Evolutionary conservation across 2,113 vertebrate genomes (phyloP).

Genomic region (Myotis yumanensis): DNA sequence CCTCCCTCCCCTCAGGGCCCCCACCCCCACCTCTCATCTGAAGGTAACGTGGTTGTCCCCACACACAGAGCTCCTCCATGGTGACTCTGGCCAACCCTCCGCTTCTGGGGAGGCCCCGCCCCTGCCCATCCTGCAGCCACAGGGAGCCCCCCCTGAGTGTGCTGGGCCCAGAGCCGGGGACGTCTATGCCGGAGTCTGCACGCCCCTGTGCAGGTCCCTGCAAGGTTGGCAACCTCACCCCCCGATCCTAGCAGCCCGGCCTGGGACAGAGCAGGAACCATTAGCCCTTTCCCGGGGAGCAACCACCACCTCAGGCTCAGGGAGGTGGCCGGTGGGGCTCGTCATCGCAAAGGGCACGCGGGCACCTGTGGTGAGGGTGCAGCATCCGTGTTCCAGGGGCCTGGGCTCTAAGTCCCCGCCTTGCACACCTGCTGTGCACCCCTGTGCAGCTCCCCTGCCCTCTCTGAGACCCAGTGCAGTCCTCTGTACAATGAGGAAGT

Average conservation of each 20-base stretch:
- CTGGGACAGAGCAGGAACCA: background rate
- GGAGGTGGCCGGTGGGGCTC: rapidly evolving
- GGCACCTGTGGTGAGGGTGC: background rate
- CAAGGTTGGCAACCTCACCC: background rate
- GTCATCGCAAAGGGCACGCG: rapidly evolving
- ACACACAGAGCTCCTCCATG: background rate
- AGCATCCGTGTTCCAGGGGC: rapidly evolving
- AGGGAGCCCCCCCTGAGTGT: too few species aligned
- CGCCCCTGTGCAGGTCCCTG: rapidly evolving
- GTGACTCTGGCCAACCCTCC: too few species aligned
- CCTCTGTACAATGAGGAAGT: background rate
- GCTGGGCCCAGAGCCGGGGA: rapidly evolving
- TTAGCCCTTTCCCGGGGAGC: background rate
- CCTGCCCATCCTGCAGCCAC: rapidly evolving
- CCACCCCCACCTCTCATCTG: background rate
- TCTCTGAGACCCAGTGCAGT: background rate
- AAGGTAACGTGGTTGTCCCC: background rate
- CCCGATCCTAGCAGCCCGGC: rapidly evolving
- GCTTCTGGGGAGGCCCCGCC: rapidly evolving
- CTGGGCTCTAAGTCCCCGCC: background rate
- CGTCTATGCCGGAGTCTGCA: rapidly evolving
- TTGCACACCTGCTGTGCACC: background rate
- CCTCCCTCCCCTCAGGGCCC: background rate
- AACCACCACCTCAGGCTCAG: background rate
- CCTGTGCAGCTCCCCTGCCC: background rate